phyloP scores from a whole-genome alignment of 2,113 vertebrate genomes.

The Fulica atra region DNA sequence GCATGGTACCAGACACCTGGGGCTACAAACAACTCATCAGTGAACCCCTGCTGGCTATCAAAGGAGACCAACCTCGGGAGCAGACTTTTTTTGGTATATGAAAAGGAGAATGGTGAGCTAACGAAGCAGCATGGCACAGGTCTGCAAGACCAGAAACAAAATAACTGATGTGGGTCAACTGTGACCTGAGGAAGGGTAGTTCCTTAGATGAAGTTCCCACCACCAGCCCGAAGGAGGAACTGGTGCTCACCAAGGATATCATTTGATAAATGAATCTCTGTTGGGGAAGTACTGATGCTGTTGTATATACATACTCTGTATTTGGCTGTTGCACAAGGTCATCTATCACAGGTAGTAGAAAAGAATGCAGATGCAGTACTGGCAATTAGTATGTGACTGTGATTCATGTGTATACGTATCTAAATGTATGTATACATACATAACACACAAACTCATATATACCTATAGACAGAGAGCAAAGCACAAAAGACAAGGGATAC shows the following conservation, averaged over 20 bases:
- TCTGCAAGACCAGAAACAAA: neutral
- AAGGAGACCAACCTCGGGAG: neutral
- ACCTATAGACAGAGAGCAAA: neutral
- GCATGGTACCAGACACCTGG: neutral
- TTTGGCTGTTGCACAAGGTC: neutral
- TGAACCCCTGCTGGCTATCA: neutral
- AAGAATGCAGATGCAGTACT: neutral
- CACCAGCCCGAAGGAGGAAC: neutral
- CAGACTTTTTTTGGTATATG: fast-evolving
- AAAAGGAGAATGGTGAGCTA: fast-evolving
- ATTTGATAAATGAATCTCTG: neutral
- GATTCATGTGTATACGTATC: neutral
- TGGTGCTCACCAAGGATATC: neutral
- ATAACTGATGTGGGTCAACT: neutral
- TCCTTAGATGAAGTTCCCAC: fast-evolving
- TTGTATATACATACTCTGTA: neutral
- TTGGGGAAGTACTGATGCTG: neutral
- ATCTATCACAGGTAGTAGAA: neutral
- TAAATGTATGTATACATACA: neutral
- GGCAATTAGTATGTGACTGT: neutral
- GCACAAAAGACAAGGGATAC: neutral
- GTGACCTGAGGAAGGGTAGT: neutral
- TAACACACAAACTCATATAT: too few relatives aligned
- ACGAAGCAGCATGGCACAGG: neutral
- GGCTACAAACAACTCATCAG: neutral